Conservation (phyloP, 2,797 vertebrate genomes). For the Todus mexicanus region DNA sequence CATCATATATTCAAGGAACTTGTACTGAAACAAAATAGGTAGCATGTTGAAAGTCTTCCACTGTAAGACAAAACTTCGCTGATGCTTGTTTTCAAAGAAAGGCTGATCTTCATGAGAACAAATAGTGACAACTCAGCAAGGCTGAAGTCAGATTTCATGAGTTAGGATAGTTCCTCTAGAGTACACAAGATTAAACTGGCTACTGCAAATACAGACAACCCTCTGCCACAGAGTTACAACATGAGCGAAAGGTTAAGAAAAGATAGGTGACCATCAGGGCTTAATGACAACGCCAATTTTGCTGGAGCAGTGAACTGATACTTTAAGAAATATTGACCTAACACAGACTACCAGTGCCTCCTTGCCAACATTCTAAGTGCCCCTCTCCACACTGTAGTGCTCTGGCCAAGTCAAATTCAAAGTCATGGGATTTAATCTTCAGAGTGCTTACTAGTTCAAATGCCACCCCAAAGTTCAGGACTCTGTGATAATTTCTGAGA, state of each 20-base stretch:
- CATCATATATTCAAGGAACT: not conserved
- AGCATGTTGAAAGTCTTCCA: not conserved
- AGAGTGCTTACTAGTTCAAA: not conserved
- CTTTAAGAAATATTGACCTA: not conserved
- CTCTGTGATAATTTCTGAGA: not conserved
- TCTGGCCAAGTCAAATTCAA: not conserved
- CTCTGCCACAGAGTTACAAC: not conserved
- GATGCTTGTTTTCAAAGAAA: not conserved
- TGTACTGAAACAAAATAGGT: not conserved
- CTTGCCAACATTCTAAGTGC: not conserved
- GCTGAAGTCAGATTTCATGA: not conserved
- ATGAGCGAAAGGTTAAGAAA: not conserved
- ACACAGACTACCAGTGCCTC: not conserved
- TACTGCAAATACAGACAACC: not conserved
- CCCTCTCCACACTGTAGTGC: not conserved
- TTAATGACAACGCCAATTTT: not conserved
- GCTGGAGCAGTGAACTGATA: not conserved
- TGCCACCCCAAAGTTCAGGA: not conserved
- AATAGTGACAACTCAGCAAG: not conserved
- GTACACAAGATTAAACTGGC: not conserved
- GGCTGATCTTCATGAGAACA: not conserved
- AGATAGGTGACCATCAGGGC: not conserved
- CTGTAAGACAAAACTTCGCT: not conserved
- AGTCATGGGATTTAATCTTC: not conserved
- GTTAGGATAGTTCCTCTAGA: not conserved